Percentiles rank a stretch among this genome's conserved stretches.
Evolutionary conservation across 2,888 invertebrate species (phyloP).

Genomic region (Mamestra brassicae): DNA sequence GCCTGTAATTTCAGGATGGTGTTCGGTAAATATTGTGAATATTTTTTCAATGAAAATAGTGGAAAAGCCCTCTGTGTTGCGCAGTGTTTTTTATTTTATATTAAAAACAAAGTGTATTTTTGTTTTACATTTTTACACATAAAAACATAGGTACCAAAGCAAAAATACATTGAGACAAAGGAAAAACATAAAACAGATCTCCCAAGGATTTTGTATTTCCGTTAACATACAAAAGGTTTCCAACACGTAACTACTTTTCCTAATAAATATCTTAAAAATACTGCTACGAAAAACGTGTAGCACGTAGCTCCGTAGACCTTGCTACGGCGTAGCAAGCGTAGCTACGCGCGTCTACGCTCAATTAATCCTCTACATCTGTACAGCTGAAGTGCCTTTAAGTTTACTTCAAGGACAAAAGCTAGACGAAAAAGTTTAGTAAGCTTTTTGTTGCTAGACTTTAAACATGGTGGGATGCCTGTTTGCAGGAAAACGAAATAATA

Average conservation of each 20-base stretch:
- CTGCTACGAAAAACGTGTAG: slow-evolving; percentile 14
- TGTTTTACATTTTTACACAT: not conserved
- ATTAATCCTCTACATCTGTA: slow-evolving; percentile 56
- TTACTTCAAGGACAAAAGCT: slow-evolving; percentile 60
- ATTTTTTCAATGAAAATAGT: not conserved
- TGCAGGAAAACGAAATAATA: not conserved
- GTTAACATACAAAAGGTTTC: not conserved
- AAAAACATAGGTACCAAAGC: not conserved
- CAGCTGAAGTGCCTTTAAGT: slow-evolving; percentile 50
- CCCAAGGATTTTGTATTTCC: not conserved
- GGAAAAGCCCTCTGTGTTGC: not conserved
- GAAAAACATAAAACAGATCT: not conserved
- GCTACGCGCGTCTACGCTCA: slow-evolving; percentile 46
- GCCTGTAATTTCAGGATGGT: slow-evolving; percentile 47
- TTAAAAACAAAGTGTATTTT: not conserved
- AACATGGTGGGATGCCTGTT: not conserved
- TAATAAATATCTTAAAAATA: slow-evolving; percentile 14
- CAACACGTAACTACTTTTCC: not conserved
- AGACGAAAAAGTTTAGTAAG: slow-evolving; percentile 41
- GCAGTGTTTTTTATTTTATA: not conserved
- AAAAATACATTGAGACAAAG: too few species aligned
- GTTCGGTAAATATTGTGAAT: slow-evolving; percentile 44
- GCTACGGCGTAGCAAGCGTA: slow-evolving; percentile 60
- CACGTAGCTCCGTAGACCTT: slow-evolving; percentile 54
- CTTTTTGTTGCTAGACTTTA: slow-evolving; percentile 22